Conservation (phyloP, 2,888 invertebrate genomes). For the Pardosa pseudoannulata region DNA sequence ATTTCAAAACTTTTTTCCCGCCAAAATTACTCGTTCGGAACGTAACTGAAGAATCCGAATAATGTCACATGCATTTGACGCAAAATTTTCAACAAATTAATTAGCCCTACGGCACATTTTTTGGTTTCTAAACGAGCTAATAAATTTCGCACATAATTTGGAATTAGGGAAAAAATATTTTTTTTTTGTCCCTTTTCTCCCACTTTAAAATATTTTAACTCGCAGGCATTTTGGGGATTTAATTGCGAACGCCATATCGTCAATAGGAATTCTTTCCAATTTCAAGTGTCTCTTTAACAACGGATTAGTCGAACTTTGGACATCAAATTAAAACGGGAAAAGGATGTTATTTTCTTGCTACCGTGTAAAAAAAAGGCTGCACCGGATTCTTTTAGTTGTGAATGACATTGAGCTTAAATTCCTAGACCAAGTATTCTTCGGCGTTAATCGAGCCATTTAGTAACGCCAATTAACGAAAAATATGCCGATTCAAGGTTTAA, state of each 20-base stretch:
- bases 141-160: slow-evolving; percentile 64
- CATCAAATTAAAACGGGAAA: slow-evolving; percentile 54
- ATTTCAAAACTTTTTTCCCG: slow-evolving; percentile 14
- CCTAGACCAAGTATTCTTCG: slow-evolving; percentile 37
- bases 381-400: slow-evolving; percentile 30
- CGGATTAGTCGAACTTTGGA: slow-evolving; percentile 48
- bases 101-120: slow-evolving; percentile 50
- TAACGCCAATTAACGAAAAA: slow-evolving; percentile 53
- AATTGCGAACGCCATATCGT: slow-evolving; percentile 50
- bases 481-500: slow-evolving; percentile 42
- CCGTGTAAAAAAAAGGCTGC: not conserved
- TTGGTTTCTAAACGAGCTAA: slow-evolving; percentile 69
- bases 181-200: slow-evolving; percentile 14
- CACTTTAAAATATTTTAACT: slow-evolving; percentile 46
- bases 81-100: slow-evolving; percentile 64
- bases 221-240: slow-evolving; percentile 40
- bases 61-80: slow-evolving; percentile 56
- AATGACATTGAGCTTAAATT: slow-evolving; percentile 16
- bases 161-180: slow-evolving; percentile 8
- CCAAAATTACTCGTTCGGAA: slow-evolving; percentile 10
- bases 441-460: slow-evolving; percentile 57
- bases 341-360: not conserved
- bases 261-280: slow-evolving; percentile 63
- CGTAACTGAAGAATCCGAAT: slow-evolving; percentile 30
- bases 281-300: slow-evolving; percentile 24